Evolutionary conservation across 2,888 invertebrate species (phyloP).

Genomic region (Lepidocyrtoides sp.): DNA sequence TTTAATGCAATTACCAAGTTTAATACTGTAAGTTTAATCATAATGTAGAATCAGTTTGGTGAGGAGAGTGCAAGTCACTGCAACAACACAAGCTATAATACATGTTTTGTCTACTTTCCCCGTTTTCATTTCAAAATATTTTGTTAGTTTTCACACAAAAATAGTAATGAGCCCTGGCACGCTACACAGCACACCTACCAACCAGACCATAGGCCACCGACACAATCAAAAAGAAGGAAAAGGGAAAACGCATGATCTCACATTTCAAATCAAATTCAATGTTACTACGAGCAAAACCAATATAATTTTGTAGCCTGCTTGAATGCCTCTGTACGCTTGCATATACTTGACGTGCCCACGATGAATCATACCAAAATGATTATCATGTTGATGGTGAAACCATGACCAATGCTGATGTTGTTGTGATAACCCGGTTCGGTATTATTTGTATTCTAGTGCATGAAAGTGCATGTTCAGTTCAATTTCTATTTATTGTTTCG

Average conservation of each 20-base stretch:
- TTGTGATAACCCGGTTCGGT: background rate
- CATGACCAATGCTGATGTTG: conserved; percentile 29
- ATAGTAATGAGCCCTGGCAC: background rate
- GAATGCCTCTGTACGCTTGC: background rate
- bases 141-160: background rate
- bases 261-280: too few relatives aligned
- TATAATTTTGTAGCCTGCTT: background rate
- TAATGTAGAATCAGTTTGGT: too few relatives aligned
- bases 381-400: background rate
- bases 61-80: background rate
- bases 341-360: background rate
- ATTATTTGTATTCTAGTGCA: too few relatives aligned
- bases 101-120: background rate
- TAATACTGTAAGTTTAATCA: too few relatives aligned
- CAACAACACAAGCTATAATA: background rate
- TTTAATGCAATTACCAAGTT: conserved; percentile 22
- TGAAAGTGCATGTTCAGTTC: background rate
- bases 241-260: background rate
- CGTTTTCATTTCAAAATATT: background rate
- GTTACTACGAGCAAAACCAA: background rate
- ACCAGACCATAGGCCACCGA: too few relatives aligned
- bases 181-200: background rate
- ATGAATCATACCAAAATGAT: background rate
- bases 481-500: background rate
- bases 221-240: too few relatives aligned